Evolutionary conservation across 2,113 vertebrate species (phyloP).

Genomic region (Perca flavescens): DNA sequence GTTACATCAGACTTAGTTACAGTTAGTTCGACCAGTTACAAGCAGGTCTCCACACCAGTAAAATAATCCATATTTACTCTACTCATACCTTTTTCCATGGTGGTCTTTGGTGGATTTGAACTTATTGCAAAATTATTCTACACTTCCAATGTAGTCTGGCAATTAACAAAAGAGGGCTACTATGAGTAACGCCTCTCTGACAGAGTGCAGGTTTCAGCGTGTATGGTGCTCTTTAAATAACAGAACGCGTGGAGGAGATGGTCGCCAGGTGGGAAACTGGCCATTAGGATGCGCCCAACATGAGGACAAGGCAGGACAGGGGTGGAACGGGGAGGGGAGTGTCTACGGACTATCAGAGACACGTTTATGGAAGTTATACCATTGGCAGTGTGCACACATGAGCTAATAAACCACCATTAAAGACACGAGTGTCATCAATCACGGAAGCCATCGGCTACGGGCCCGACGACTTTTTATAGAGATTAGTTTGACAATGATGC

Average conservation of each 20-base stretch:
- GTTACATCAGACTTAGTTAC: neutral
- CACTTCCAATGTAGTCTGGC: neutral
- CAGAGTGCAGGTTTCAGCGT: neutral
- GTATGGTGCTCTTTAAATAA: slow-evolving; percentile 66
- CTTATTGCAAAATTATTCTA: neutral
- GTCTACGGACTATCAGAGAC: neutral
- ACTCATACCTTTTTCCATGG: slow-evolving; percentile 80
- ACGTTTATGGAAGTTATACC: neutral
- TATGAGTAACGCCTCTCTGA: neutral
- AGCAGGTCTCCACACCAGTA: neutral
- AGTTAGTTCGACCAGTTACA: neutral
- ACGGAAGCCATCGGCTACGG: too few species aligned
- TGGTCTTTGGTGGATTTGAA: slow-evolving; percentile 34
- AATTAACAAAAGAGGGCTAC: neutral
- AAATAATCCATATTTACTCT: neutral
- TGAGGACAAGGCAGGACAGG: slow-evolving; percentile 5
- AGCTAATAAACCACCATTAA: neutral
- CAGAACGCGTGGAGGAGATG: slow-evolving; percentile 35
- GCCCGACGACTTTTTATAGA: too few species aligned
- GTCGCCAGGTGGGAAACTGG: slow-evolving; percentile 53
- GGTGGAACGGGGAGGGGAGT: neutral
- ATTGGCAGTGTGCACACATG: neutral
- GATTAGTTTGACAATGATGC: neutral
- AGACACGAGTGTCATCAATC: neutral
- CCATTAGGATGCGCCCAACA: slow-evolving; percentile 59